Percentiles rank a stretch among this genome's conserved stretches.
Conservation (phyloP, 2,797 vertebrate genomes). For the Rhodeus uyekii region DNA sequence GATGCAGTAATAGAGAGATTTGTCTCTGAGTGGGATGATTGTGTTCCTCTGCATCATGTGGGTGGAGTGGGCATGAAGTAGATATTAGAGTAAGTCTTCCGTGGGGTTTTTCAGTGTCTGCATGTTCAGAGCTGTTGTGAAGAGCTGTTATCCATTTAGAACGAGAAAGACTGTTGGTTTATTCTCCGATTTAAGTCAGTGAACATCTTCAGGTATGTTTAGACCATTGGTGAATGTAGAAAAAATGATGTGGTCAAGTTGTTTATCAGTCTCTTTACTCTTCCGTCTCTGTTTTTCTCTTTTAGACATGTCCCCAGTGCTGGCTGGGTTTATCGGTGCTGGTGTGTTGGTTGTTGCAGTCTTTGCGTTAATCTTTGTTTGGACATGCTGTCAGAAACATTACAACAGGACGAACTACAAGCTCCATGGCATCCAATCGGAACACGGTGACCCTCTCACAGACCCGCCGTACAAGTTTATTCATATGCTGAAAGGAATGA, state of each 20-base stretch:
- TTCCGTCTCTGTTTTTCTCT: neutral
- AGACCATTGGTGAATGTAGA: neutral
- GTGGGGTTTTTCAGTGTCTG: neutral
- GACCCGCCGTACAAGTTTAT: slow-evolving; percentile 91
- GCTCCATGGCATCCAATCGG: slow-evolving; percentile 72
- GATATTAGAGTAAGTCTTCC: neutral
- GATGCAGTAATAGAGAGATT: neutral
- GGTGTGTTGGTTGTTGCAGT: slow-evolving; percentile 88
- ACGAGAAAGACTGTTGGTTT: neutral
- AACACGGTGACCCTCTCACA: slow-evolving; percentile 69
- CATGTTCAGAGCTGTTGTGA: neutral
- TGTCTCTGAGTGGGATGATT: neutral
- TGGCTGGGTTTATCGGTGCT: slow-evolving; percentile 93
- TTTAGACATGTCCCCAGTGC: slow-evolving; percentile 90
- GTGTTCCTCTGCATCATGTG: neutral
- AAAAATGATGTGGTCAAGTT: neutral
- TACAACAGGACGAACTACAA: slow-evolving; percentile 83
- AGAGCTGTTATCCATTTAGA: neutral
- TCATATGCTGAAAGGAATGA: slow-evolving; percentile 98
- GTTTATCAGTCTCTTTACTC: neutral
- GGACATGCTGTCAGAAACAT: slow-evolving; percentile 92
- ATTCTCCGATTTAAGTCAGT: neutral
- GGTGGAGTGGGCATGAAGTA: slow-evolving; percentile 3
- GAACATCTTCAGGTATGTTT: slow-evolving; percentile 20
- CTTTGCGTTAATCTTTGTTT: slow-evolving; percentile 87